phyloP scores from a whole-genome alignment of 2,888 invertebrate genomes.

The Melanostoma mellinum region DNA sequence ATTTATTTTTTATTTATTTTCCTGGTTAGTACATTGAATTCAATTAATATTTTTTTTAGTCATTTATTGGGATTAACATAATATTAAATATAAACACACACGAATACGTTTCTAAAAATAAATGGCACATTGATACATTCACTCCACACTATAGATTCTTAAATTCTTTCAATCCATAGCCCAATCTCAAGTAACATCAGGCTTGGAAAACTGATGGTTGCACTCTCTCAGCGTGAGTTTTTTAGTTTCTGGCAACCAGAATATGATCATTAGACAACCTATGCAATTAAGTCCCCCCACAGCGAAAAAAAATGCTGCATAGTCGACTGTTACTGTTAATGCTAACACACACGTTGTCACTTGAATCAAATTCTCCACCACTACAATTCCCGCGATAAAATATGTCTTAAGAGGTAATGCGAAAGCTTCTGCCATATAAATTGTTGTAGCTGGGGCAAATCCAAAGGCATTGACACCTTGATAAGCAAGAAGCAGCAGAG shows the following conservation, averaged over 20 bases:
- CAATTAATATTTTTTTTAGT: too few relatives aligned
- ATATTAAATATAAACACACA: too few relatives aligned
- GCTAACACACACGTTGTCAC: constrained; percentile 75
- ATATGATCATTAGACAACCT: constrained; percentile 76
- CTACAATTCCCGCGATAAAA: constrained; percentile 76
- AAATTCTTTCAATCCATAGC: background rate
- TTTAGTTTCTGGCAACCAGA: constrained; percentile 79
- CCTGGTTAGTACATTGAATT: too few relatives aligned
- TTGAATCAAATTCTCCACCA: constrained; percentile 77
- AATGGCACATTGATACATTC: constrained; percentile 50
- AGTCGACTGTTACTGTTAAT: constrained; percentile 73
- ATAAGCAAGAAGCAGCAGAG: constrained; percentile 77
- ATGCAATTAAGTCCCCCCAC: constrained; percentile 77
- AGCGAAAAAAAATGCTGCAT: constrained; percentile 76
- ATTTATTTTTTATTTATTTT: too few relatives aligned
- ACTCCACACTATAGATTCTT: constrained; percentile 17
- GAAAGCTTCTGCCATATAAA: constrained; percentile 79
- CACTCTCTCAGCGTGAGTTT: constrained; percentile 77
- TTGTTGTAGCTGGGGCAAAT: constrained; percentile 77
- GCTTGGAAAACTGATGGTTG: constrained; percentile 43
- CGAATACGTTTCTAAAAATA: constrained; percentile 24
- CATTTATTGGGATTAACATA: too few relatives aligned
- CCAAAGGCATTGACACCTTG: constrained; percentile 77
- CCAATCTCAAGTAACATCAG: constrained; percentile 8
- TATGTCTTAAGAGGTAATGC: constrained; percentile 76